Evolutionary conservation across 2,888 invertebrate genomes (phyloP), one percentile per base, ranked within the genome.

Genomic region (Zygogramma bicolorata): DNA sequence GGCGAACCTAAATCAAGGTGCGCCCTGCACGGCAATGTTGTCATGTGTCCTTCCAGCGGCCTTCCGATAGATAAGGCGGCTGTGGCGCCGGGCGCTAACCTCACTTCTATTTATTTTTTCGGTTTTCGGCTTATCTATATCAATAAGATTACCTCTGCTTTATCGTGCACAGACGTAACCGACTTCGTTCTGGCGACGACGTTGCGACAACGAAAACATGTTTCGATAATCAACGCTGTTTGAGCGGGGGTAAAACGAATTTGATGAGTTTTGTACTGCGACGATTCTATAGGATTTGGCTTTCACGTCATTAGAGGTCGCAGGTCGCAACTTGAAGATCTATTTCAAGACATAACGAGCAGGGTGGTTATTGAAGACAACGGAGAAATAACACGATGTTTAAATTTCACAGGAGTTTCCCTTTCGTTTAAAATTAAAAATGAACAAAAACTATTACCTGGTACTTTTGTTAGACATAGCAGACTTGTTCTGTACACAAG

Each of bases 41-140:
- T 65, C 68, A 53, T 27, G 70, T 79, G 82, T 81, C 84, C 83
- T 82, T 83, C 82, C 79, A 77, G 81, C 84, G 83, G 83, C 84
- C 84, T 83, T 83, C 82, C 76, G 38, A n/a, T 18, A 42, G 70
- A 70, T 70, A 70, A 66, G 60, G 22, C 70, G 27, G 79, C 84
- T 79, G 31, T 66, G 77, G 75, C 75, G 76, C 77, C 76, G 61
- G 76, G 75, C 75, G 74, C 75, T 74, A 73, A 69, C 74, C 68
- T 57, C 67, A 38, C n/a, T n/a, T n/a, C n/a, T n/a, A n/a, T n/a
- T n/a, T n/a, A n/a, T 66, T 65, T 31, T 49, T 57, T 61, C 68
- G 57, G 60, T 27, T 75, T 74, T 70, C 68, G 13, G 70, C 75
- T 75, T 77, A 77, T 77, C 77, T 74, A 68, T 58, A 63, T 69